phyloP scores from a whole-genome alignment of 2,888 invertebrate genomes.

The Cynaeus angustus region DNA sequence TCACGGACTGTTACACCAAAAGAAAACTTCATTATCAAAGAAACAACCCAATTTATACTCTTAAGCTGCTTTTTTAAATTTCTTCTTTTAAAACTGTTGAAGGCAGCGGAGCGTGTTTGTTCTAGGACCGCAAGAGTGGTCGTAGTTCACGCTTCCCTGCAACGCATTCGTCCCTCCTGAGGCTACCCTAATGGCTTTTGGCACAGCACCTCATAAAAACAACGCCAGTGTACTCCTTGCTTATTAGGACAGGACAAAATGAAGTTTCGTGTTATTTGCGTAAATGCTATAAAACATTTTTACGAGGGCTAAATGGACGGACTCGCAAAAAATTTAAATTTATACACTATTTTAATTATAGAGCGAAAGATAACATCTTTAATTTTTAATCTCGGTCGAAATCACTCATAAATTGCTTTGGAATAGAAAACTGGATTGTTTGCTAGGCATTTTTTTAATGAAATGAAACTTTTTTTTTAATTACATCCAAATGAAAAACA shows the following conservation, averaged over 20 bases:
- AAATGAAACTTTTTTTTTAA: too few relatives aligned
- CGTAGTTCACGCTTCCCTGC: constrained; percentile 48
- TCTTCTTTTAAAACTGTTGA: constrained; percentile 45
- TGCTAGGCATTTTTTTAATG: too few relatives aligned
- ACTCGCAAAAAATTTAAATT: background rate
- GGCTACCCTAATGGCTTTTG: constrained; percentile 54
- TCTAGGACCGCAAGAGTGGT: constrained; percentile 46
- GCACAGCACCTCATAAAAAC: constrained; percentile 56
- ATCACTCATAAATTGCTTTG: too few relatives aligned
- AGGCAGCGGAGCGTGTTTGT: constrained; percentile 49
- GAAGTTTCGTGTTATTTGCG: constrained; percentile 56
- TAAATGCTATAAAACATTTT: constrained; percentile 35
- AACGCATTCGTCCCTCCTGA: constrained; percentile 49
- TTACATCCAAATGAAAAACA: too few relatives aligned
- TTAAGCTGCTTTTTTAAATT: constrained; percentile 15
- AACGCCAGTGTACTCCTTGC: constrained; percentile 54
- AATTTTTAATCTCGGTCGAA: too few relatives aligned
- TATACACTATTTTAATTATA: background rate
- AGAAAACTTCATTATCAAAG: constrained; percentile 3
- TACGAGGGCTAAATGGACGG: constrained; percentile 1
- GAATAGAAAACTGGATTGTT: too few relatives aligned
- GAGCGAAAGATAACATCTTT: too few relatives aligned
- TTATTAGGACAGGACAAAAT: constrained; percentile 57
- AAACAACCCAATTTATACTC: constrained; percentile 26
- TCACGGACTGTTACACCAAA: background rate